Conservation (phyloP, 2,888 invertebrate genomes). For the Campoplex nolae region DNA sequence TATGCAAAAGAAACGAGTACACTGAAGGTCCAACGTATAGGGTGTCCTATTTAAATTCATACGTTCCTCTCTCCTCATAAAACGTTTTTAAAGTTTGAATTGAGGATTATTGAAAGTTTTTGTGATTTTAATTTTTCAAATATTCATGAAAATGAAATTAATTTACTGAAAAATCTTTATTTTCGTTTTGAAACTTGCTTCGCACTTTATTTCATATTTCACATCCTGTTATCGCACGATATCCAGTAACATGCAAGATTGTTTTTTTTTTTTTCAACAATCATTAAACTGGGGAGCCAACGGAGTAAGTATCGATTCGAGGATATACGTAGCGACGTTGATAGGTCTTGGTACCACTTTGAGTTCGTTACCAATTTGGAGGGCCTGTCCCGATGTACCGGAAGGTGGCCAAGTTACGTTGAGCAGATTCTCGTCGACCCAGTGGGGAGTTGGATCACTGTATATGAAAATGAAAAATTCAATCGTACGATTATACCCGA, state of each 20-base stretch:
- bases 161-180: not conserved
- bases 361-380: constrained; percentile 51
- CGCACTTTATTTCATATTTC: not conserved
- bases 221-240: not conserved
- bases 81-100: not conserved
- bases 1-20: constrained; percentile 15
- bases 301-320: not conserved
- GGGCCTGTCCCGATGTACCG: constrained; percentile 23
- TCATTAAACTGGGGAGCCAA: not conserved
- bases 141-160: not conserved
- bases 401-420: constrained; percentile 43
- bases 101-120: not conserved
- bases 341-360: constrained; percentile 29
- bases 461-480: not conserved
- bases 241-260: not conserved
- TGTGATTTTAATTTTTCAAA: not conserved
- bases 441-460: constrained; percentile 41
- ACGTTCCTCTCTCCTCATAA: not conserved
- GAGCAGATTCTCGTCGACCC: constrained; percentile 28
- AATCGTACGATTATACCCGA: not conserved
- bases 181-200: not conserved
- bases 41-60: not conserved
- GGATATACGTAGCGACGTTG: not conserved
- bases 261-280: not conserved
- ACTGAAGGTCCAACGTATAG: not conserved